Conservation (phyloP, 2,113 vertebrate species). For the Cyanoramphus novaezelandiae region DNA sequence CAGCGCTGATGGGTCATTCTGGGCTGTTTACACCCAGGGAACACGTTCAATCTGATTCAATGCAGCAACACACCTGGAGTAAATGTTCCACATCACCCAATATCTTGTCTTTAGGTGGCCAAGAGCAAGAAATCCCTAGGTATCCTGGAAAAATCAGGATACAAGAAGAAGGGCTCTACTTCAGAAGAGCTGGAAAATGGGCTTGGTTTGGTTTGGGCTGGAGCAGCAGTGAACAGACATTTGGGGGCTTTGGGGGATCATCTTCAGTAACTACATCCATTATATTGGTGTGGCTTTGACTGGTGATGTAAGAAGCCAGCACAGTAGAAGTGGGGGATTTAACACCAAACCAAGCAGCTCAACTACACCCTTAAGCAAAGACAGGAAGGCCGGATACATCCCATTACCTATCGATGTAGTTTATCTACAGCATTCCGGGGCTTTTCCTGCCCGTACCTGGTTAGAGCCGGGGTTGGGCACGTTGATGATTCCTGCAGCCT, state of each 20-base stretch:
- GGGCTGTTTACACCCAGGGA: not conserved
- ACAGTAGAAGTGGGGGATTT: rapidly evolving
- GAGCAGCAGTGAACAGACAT: rapidly evolving
- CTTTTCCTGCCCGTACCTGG: slow-evolving; percentile 74
- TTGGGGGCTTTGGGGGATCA: rapidly evolving
- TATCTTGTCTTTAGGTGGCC: rapidly evolving
- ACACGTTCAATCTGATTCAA: not conserved
- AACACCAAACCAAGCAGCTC: not conserved
- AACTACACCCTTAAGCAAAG: rapidly evolving
- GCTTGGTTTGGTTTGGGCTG: not conserved
- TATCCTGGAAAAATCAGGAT: not conserved
- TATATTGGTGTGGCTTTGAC: rapidly evolving
- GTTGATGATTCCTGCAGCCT: slow-evolving; percentile 98
- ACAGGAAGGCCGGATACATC: rapidly evolving
- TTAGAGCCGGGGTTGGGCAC: slow-evolving; percentile 98
- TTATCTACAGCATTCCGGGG: not conserved
- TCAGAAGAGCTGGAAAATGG: not conserved
- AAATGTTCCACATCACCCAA: not conserved
- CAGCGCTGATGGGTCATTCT: rapidly evolving
- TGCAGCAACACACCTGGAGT: not conserved
- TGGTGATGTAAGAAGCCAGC: not conserved
- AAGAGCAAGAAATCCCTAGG: not conserved
- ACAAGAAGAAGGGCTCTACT: rapidly evolving
- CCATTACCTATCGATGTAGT: rapidly evolving
- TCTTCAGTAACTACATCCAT: rapidly evolving